Base-by-base conservation (phyloP, 2,888 invertebrate genomes). In the Drosophila neoperkinsi region DNA sequence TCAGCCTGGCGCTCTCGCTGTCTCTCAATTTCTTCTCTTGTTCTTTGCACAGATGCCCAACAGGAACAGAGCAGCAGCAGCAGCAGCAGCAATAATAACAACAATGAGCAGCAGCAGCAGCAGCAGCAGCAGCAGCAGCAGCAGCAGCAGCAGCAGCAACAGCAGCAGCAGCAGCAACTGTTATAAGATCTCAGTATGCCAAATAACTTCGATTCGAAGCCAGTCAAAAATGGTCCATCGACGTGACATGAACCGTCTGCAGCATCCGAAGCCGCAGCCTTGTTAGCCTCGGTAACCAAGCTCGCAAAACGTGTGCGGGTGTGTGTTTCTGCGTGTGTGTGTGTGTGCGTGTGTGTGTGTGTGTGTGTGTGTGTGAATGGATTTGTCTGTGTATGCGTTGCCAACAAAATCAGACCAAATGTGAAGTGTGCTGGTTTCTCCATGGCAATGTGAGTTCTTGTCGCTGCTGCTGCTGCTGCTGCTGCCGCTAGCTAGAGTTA, bases 211-310 rank as follows among this genome's bases (percentile, higher is more conserved):
- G 74, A 84, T 77, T 86, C 68, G 79, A 83, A 82, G 84, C 82
- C 91, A 93, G 93, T 93, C 90, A 90, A 91, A 93, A 92, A 92
- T 93, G 93, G 93, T 93, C 93, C 92, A 92, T 86, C 91, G 93
- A 88, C 84, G 90, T 89, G 92, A 84, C 79, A 89, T 84, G 90
- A 85, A 78, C 81, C 58, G 64, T 41, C 67, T 60, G 70, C 92
- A 92, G 91, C 91, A 91, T 90, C 91, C 90, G 91, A 66, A 71
- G 68, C 71, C 71, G 73, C 73, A 72, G 67, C 51, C 61, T 56
- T 50, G 63, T 74, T 78, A 64, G 71, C 64, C 61, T 71, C 71
- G 76, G 71, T 71, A 75, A 65, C 80, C 62, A 56, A 85, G 70
- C 81, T 78, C 80, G 80, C 78, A 71, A 78, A 78, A 78, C 77